phyloP scores from a whole-genome alignment of 2,797 vertebrate genomes.

The Anguilla megastoma region DNA sequence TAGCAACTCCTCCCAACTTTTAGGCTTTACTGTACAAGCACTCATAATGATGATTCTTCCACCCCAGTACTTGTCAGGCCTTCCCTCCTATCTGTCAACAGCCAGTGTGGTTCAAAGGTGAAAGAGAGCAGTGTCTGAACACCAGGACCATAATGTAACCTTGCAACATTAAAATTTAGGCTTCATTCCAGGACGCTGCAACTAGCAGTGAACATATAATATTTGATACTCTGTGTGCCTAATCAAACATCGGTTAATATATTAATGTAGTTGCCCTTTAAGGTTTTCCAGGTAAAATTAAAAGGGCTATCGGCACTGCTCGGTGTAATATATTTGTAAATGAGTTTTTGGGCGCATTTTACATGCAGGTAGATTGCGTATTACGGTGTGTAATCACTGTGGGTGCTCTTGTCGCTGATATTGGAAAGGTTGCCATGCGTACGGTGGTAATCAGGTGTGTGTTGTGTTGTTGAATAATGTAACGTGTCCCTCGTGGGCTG shows the following conservation, averaged over 20 bases:
- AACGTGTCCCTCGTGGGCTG: neutral
- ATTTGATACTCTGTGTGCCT: neutral
- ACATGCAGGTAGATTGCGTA: neutral
- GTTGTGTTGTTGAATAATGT: neutral
- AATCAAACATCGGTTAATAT: neutral
- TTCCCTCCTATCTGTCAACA: neutral
- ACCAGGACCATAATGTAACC: neutral
- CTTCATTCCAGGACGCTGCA: neutral
- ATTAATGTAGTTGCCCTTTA: neutral
- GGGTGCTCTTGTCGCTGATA: neutral
- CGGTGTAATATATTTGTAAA: conserved; percentile 4
- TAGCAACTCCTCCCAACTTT: neutral
- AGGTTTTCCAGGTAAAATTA: neutral
- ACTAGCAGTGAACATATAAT: neutral
- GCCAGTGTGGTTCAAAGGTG: neutral
- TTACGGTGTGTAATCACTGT: neutral
- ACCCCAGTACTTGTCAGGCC: no score
- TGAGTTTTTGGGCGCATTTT: neutral
- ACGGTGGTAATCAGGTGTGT: neutral
- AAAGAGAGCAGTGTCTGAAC: neutral
- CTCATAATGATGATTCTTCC: no score
- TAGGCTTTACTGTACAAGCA: neutral
- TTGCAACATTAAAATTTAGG: neutral
- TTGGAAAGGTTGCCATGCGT: conserved; percentile 7
- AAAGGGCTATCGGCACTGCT: neutral